These are phyloP conservation scores for Neofelis nebulosa DNA, from an alignment of 2,113 vertebrate species.

Conservation along the genomic window DNA sequence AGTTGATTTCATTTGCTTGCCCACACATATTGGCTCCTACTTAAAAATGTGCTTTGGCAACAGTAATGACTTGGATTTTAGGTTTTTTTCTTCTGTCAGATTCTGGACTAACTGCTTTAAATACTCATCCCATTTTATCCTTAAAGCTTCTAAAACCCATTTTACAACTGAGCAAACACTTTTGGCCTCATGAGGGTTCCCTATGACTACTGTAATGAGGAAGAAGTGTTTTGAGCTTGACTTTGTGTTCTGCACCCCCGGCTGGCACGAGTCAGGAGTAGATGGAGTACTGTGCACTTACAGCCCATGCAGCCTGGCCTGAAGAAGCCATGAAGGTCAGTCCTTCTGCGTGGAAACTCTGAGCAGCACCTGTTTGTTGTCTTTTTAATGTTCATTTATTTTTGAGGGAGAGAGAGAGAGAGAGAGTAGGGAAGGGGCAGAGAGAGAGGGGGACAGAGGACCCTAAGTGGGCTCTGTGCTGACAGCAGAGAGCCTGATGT, in stretches of 20 bases:
- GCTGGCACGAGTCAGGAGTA: neutral
- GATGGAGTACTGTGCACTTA: neutral
- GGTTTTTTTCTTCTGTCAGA: neutral
- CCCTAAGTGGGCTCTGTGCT: too few relatives aligned
- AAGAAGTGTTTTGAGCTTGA: neutral
- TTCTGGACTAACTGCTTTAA: neutral
- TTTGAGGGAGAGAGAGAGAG: too few relatives aligned
- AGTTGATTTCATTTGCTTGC: slow-evolving; percentile 2
- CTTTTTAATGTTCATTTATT: neutral
- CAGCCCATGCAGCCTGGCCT: neutral
- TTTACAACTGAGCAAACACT: neutral
- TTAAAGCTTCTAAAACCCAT: neutral
- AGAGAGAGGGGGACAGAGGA: too few relatives aligned
- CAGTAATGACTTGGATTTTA: neutral
- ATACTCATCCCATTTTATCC: neutral
- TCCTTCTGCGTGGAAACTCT: neutral
- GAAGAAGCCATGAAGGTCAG: neutral
- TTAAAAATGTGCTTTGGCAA: neutral
- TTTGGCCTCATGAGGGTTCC: neutral
- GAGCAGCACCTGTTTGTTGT: neutral
- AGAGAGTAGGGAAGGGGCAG: too few relatives aligned
- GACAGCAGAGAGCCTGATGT: too few relatives aligned
- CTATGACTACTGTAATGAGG: neutral
- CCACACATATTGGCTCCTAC: neutral
- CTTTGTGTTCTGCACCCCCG: neutral